Conservation (phyloP, 2,113 vertebrate genomes). For the Varanus salvator region DNA sequence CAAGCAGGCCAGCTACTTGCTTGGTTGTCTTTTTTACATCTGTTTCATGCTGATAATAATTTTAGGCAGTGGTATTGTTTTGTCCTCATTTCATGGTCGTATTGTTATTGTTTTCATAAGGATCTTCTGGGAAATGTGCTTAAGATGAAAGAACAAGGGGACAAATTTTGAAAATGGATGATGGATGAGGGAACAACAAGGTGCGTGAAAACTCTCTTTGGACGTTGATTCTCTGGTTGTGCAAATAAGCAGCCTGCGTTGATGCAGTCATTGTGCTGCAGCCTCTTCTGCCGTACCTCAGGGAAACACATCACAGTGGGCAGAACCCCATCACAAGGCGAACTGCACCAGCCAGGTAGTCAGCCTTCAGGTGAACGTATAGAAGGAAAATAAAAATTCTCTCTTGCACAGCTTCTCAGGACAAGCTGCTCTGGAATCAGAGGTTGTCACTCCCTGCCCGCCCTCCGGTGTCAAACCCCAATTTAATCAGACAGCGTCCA, state of each 20-base stretch:
- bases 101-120: background rate
- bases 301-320: background rate
- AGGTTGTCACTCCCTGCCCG: too few species aligned
- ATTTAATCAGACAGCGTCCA: background rate
- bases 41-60: background rate
- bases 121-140: background rate
- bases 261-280: background rate
- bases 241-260: background rate
- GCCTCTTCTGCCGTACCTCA: background rate
- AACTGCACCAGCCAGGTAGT: background rate
- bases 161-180: conserved; percentile 3
- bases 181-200: background rate
- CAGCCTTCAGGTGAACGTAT: background rate
- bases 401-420: too few species aligned
- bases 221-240: background rate
- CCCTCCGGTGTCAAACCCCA: background rate
- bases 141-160: background rate
- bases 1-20: background rate
- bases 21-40: background rate
- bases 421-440: too few species aligned
- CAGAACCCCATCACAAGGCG: background rate
- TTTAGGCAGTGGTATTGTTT: too few species aligned
- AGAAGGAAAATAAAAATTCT: too few species aligned
- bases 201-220: too few species aligned
- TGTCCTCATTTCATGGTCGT: background rate